These are phyloP conservation scores for Streptopelia turtur DNA, from an alignment of 2,797 vertebrate genomes.

Conservation along the genomic window DNA sequence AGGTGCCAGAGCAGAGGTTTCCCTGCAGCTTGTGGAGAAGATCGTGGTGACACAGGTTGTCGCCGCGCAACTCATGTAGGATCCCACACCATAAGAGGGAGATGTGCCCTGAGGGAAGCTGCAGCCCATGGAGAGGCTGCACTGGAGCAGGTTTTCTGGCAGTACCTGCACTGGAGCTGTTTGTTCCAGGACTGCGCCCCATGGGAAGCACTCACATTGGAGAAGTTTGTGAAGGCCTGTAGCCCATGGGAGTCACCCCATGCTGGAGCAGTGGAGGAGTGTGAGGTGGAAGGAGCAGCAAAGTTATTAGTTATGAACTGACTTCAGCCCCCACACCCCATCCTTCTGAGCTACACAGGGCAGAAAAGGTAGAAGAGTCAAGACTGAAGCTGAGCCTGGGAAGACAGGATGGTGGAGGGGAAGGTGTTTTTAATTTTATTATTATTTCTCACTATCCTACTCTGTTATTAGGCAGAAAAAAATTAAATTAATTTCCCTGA, in stretches of 20 bases:
- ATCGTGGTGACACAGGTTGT: fast-evolving
- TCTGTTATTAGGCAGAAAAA: background rate
- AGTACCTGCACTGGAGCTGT: background rate
- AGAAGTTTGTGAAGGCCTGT: background rate
- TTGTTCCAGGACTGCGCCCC: background rate
- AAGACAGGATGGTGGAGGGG: background rate
- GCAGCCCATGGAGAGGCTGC: background rate
- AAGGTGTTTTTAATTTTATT: background rate
- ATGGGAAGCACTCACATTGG: background rate
- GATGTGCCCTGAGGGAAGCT: background rate
- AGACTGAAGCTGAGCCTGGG: background rate
- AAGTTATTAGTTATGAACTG: background rate
- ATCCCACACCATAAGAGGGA: background rate
- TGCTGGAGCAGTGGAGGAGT: background rate
- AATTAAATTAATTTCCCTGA: background rate
- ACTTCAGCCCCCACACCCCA: background rate
- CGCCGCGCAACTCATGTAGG: background rate
- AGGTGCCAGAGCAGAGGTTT: fast-evolving
- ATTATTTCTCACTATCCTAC: background rate
- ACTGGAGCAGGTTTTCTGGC: background rate
- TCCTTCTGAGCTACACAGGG: background rate
- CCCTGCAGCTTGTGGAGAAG: background rate
- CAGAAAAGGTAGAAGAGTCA: background rate
- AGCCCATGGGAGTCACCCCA: background rate
- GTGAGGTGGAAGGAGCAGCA: background rate